Percentiles rank a stretch among this genome's conserved stretches.
Conservation (phyloP, 2,888 invertebrate genomes). For the Rhopalosiphum nymphaeae region DNA sequence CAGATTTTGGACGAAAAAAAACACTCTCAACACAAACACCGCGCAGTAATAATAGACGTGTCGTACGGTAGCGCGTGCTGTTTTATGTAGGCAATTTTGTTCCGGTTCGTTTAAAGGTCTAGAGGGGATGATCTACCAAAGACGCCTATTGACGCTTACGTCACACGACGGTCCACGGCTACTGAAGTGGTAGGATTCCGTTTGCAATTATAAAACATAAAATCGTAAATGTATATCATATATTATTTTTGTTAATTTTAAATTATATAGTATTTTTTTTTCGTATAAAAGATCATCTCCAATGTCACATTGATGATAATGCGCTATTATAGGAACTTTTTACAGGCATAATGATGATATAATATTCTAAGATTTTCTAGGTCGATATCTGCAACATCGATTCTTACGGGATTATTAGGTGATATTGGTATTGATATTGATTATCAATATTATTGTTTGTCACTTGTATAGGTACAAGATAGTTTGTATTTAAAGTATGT, state of each 20-base stretch:
- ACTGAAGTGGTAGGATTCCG: background rate
- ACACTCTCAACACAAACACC: conserved; percentile 41
- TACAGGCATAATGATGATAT: no score
- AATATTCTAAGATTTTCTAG: background rate
- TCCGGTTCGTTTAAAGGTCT: conserved; percentile 63
- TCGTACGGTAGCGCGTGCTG: conserved; percentile 43
- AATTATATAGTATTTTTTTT: background rate
- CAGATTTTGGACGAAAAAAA: background rate
- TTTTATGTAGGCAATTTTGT: conserved; percentile 60
- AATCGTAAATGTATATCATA: background rate
- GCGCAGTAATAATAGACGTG: conserved; percentile 45
- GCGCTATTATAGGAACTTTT: background rate
- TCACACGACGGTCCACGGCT: conserved; percentile 24
- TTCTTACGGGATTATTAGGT: background rate
- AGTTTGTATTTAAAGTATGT: background rate
- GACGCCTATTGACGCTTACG: conserved; percentile 37
- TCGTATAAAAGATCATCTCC: background rate
- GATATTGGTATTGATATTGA: no score
- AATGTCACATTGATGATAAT: background rate
- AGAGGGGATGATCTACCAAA: conserved; percentile 55
- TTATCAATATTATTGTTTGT: background rate
- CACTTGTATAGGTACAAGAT: background rate
- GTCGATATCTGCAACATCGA: background rate
- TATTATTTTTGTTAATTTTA: background rate
- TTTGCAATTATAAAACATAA: background rate